Evolutionary conservation across 2,888 invertebrate species (phyloP), one percentile per base, ranked within the genome.

Genomic region (Xestia rhomboidea): DNA sequence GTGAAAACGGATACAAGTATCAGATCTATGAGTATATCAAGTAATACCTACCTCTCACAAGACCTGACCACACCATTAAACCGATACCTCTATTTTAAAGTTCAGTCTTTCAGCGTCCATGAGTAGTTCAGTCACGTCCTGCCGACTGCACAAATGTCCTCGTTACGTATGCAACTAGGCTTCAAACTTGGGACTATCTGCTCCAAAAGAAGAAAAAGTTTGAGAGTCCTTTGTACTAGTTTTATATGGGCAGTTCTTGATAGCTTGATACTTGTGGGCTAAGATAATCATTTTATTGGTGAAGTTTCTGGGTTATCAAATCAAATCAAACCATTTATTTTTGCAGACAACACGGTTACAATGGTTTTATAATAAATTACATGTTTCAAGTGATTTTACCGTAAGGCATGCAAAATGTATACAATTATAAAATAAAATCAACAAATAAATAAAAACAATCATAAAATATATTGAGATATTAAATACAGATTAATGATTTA

Each of bases 101-200:
- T 70, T 38, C 46, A 27, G n/a, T 49, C n/a, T 66, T 69, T 38
- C 34, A 54, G 24, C 11, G 0, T n/a, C 4, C 27, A 38, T 85
- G 60, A 64, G 51, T 30, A 85, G 27, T 81, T 41, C 27, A 4
- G 57, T 77, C 83, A 83, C 85, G 83, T 83, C 6, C 15, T 41
- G 15, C 63, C 41, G 67, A 76, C 85, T 85, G 82, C 85, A 72
- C 79, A 81, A 85, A 81, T 70, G 60, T 76, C 54, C 82, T 72
- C 60, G 68, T 85, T 83, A 83, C 7, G 73, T 81, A 83, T 83
- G 82, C 82, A 83, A 63, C 73, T 76, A 71, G 68, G 68, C 85
- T 85, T 68, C 77, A 77, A 83, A 85, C 82, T 83, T 68, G 13
- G 11, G 0, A 34, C 62, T 73, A 72, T 72, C 73, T 68, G 7